phyloP scores from a whole-genome alignment of 35 echinoderm and acorn worm species.

The Eucidaris tribuloides region DNA sequence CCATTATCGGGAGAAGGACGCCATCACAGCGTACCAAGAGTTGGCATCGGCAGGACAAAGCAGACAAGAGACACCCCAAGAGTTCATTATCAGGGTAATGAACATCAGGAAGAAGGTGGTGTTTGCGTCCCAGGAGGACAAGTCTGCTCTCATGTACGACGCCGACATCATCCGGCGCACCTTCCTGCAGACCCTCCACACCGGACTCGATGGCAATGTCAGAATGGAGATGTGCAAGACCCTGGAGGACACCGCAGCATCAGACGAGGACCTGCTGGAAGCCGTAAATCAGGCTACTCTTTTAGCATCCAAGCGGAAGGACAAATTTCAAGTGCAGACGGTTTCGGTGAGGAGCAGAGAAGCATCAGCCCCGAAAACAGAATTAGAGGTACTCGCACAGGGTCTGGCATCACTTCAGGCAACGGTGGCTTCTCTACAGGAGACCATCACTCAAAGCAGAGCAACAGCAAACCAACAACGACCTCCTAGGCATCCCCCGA shows the following conservation, averaged over 20 bases:
- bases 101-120: too few relatives aligned
- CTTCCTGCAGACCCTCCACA: not conserved
- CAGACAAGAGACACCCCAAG: too few relatives aligned
- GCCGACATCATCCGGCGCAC: not conserved
- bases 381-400: not conserved
- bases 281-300: too few relatives aligned
- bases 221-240: not conserved
- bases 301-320: too few relatives aligned
- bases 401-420: not conserved
- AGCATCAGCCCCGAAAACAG: not conserved
- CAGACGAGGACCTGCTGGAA: not conserved
- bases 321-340: too few relatives aligned
- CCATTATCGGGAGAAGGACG: too few relatives aligned
- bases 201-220: not conserved
- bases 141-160: conserved; percentile 1
- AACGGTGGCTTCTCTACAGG: not conserved
- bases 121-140: too few relatives aligned
- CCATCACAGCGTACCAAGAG: too few relatives aligned
- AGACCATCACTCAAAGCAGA: not conserved
- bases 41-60: too few relatives aligned
- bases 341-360: not conserved
- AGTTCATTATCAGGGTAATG: too few relatives aligned
- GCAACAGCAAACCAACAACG: not conserved
- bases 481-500: not conserved
- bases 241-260: not conserved